A percentile compares a stretch with the other conserved stretches of the same genome.
phyloP scores from a whole-genome alignment of 2,113 vertebrate genomes.

The Cichladusa arquata region DNA sequence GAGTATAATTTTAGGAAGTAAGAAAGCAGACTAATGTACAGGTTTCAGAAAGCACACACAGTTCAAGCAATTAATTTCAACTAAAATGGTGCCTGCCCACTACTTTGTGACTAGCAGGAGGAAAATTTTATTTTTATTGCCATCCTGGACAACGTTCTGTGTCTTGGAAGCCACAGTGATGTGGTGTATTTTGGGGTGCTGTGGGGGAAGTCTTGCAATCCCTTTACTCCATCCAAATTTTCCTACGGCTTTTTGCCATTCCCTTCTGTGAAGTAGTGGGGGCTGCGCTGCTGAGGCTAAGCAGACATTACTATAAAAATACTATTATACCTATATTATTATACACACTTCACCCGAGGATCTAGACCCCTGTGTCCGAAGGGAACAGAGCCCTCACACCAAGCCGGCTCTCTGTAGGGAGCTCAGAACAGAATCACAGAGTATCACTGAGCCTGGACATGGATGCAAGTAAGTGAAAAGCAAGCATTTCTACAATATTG shows the following conservation, averaged over 20 bases:
- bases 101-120: neutral
- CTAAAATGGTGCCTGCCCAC: neutral
- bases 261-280: neutral
- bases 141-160: rapidly evolving
- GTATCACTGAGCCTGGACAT: rapidly evolving
- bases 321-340: neutral
- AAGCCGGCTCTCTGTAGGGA: neutral
- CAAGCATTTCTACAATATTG: rapidly evolving
- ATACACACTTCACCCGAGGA: neutral
- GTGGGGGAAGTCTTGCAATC: neutral
- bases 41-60: neutral
- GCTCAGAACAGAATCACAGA: neutral
- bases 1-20: neutral
- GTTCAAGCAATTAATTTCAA: neutral
- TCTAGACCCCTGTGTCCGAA: neutral
- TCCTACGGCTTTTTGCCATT: rapidly evolving
- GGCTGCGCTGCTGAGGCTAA: no score
- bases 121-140: neutral
- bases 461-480: rapidly evolving
- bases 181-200: rapidly evolving
- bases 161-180: rapidly evolving
- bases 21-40: neutral
- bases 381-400: neutral
- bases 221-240: rapidly evolving
- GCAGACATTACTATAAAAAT: neutral